phyloP scores from a whole-genome alignment of 2,113 vertebrate genomes.

The Thamnophis sirtalis region DNA sequence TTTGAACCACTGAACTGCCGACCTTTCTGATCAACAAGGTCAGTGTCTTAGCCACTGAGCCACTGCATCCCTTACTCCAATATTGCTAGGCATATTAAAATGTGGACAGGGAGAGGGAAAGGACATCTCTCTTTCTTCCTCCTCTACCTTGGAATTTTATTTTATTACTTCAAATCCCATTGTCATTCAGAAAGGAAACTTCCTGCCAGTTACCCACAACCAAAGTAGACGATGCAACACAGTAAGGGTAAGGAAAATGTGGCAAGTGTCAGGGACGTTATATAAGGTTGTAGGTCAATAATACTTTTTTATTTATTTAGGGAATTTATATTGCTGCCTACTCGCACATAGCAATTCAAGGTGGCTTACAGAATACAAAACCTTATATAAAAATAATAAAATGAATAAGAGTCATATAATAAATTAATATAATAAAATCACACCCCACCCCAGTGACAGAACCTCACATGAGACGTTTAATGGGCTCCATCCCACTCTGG shows the following conservation, averaged over 20 bases:
- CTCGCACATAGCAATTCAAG: too few relatives aligned
- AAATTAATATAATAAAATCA: too few relatives aligned
- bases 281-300: not conserved
- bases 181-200: not conserved
- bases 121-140: not conserved
- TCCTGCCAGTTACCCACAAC: not conserved
- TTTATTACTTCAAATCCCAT: not conserved
- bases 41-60: too few relatives aligned
- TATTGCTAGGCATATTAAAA: slow-evolving; percentile 7
- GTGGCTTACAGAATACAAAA: too few relatives aligned
- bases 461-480: too few relatives aligned
- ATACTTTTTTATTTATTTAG: not conserved
- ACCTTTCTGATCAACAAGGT: too few relatives aligned
- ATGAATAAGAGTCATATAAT: too few relatives aligned
- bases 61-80: not conserved
- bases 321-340: too few relatives aligned
- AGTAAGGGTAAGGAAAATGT: not conserved
- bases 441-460: too few relatives aligned
- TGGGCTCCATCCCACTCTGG: too few relatives aligned
- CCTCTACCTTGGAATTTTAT: not conserved
- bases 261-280: not conserved
- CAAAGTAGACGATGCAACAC: not conserved
- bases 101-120: not conserved
- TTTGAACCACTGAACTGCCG: too few relatives aligned
- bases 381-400: too few relatives aligned